Evolutionary conservation across 2,888 invertebrate genomes (phyloP).

Genomic region (Copidosoma aretas): DNA sequence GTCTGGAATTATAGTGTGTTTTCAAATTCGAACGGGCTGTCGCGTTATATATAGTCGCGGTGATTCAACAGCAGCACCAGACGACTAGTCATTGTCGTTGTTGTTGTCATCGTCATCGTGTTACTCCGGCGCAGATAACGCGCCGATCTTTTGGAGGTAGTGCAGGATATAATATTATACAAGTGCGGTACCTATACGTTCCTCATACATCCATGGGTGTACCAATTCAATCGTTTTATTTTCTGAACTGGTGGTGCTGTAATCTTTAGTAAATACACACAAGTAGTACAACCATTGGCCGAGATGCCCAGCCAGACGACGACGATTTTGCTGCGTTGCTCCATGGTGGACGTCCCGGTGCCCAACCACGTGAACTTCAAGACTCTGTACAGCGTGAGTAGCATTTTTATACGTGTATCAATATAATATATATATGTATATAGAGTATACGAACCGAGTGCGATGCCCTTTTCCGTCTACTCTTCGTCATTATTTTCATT

Average conservation of each 20-base stretch:
- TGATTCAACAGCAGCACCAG: background rate
- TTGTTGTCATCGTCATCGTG: background rate
- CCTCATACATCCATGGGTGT: no score
- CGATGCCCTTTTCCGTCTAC: no score
- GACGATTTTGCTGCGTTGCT: constrained; percentile 60
- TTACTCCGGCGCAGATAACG: background rate
- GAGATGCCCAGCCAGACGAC: constrained; percentile 61
- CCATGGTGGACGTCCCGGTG: constrained; percentile 61
- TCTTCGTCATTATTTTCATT: no score
- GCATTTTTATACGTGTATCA: no score
- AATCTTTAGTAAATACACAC: background rate
- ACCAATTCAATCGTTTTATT: background rate
- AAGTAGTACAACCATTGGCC: background rate
- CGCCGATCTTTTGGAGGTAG: background rate
- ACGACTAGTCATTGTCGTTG: background rate
- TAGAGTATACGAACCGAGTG: no score
- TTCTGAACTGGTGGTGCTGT: background rate
- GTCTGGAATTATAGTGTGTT: no score
- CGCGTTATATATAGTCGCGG: no score
- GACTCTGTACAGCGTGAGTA: background rate
- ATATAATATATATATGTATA: background rate
- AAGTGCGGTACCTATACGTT: no score
- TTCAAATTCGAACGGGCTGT: no score
- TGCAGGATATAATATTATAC: background rate
- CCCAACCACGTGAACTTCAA: constrained; percentile 58